Evolutionary conservation across 2,888 invertebrate species (phyloP).

Genomic region (Caenorhabditis parvicauda): DNA sequence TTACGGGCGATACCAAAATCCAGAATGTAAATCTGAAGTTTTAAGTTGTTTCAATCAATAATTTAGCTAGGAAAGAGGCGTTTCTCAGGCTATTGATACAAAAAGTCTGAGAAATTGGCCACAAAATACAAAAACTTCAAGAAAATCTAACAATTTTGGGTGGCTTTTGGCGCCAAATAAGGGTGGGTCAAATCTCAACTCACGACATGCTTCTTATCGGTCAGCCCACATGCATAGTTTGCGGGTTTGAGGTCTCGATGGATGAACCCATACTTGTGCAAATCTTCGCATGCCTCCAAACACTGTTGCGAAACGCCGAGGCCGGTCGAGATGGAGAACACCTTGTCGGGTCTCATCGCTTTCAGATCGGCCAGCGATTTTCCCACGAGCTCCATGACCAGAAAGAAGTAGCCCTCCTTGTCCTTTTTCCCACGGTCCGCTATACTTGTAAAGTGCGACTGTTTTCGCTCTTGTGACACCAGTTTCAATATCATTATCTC

Average conservation of each 20-base stretch:
- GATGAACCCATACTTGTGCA: conserved; percentile 53
- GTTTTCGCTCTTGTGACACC: conserved; percentile 21
- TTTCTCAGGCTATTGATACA: background rate
- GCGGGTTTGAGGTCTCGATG: conserved; percentile 55
- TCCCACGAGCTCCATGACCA: conserved; percentile 54
- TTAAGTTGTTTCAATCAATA: background rate
- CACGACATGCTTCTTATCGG: conserved; percentile 12
- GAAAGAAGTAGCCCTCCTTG: conserved; percentile 35
- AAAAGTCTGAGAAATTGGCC: too few species aligned
- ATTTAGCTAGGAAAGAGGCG: background rate
- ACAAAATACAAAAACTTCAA: too few species aligned
- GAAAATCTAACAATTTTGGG: background rate
- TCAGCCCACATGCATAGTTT: conserved; percentile 48
- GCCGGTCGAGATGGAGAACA: conserved; percentile 43
- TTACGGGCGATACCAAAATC: conserved; percentile 56
- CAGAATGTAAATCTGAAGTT: conserved; percentile 43
- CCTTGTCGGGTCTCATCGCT: conserved; percentile 26
- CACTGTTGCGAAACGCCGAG: conserved; percentile 45
- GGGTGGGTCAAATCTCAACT: background rate
- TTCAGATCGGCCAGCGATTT: conserved; percentile 46
- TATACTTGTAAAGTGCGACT: conserved; percentile 47
- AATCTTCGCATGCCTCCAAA: conserved; percentile 52
- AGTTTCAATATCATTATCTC: conserved; percentile 52
- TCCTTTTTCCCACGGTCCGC: conserved; percentile 49
- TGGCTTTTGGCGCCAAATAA: background rate